These are phyloP conservation scores for Ctenoplectra terminalis DNA, from an alignment of 1,140 invertebrate species.

Conservation along the genomic window DNA sequence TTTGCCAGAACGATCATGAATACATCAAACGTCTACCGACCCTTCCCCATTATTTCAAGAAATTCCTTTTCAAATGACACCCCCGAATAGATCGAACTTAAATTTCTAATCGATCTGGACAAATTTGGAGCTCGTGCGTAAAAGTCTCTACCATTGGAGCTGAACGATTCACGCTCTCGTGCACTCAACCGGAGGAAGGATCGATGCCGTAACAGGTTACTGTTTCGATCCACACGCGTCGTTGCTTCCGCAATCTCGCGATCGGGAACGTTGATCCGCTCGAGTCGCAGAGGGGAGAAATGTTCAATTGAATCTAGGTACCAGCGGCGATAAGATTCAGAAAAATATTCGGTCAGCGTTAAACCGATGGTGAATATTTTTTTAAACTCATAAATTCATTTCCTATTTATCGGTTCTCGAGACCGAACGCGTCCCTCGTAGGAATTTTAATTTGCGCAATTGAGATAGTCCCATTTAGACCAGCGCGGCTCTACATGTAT, in stretches of 20 bases:
- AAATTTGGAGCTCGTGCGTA: slow-evolving; percentile 13
- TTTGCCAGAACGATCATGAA: background rate
- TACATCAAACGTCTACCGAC: no score
- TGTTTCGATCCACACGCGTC: background rate
- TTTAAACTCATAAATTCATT: background rate
- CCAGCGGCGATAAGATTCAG: background rate
- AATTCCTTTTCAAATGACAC: no score
- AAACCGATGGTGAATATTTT: background rate
- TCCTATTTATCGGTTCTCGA: background rate
- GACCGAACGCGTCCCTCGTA: background rate
- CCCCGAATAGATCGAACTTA: no score
- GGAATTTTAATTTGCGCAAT: slow-evolving; percentile 45
- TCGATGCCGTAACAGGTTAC: slow-evolving; percentile 3
- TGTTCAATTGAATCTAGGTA: background rate
- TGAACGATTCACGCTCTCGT: background rate
- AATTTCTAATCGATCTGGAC: no score
- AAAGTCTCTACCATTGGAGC: background rate
- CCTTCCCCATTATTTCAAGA: no score
- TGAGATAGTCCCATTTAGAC: slow-evolving; percentile 19
- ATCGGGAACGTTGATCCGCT: slow-evolving; percentile 15
- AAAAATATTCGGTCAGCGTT: background rate
- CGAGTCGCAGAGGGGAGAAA: background rate
- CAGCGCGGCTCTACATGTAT: background rate
- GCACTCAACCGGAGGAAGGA: background rate
- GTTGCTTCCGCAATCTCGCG: slow-evolving; percentile 17